phyloP scores from a whole-genome alignment of 53 echinoderm and acorn worm species.

The Holothuria leucospilota region DNA sequence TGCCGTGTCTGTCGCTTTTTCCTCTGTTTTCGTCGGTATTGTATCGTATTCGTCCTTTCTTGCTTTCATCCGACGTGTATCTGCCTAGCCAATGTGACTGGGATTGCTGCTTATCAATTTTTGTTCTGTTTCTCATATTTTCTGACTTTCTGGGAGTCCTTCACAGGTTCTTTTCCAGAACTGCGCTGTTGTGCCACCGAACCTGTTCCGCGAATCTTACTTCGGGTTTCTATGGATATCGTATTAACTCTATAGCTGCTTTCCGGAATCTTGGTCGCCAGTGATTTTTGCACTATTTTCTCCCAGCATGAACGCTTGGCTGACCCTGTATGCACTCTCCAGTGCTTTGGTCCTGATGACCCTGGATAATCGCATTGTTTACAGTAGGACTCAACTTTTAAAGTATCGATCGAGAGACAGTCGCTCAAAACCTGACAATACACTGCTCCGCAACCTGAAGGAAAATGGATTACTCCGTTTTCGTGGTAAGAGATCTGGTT shows the following conservation, averaged over 20 bases:
- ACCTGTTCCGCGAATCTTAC: constrained; percentile 4
- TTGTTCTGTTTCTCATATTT: too few species aligned
- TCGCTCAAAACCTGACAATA: not conserved
- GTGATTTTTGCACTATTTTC: not conserved
- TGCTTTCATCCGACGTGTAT: too few species aligned
- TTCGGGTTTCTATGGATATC: not conserved
- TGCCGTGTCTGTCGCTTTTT: too few species aligned
- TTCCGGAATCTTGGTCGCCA: not conserved
- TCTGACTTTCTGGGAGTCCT: not conserved
- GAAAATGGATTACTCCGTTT: not conserved
- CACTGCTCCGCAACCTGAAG: not conserved
- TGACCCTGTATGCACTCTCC: not conserved
- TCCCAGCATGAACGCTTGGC: not conserved
- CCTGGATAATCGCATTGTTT: constrained; percentile 3
- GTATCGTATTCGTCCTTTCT: too few species aligned
- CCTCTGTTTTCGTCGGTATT: too few species aligned
- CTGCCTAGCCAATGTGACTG: too few species aligned
- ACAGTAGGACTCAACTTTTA: not conserved
- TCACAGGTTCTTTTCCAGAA: not conserved
- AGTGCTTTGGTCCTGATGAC: not conserved
- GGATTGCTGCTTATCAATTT: too few species aligned
- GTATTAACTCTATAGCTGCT: not conserved
- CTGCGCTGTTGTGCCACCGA: not conserved
- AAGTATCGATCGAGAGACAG: not conserved
- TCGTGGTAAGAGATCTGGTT: not conserved